Percentiles rank a stretch among this genome's conserved stretches.
phyloP scores from a whole-genome alignment of 2,888 invertebrate species.

The Venustoraphidia nigricollis region DNA sequence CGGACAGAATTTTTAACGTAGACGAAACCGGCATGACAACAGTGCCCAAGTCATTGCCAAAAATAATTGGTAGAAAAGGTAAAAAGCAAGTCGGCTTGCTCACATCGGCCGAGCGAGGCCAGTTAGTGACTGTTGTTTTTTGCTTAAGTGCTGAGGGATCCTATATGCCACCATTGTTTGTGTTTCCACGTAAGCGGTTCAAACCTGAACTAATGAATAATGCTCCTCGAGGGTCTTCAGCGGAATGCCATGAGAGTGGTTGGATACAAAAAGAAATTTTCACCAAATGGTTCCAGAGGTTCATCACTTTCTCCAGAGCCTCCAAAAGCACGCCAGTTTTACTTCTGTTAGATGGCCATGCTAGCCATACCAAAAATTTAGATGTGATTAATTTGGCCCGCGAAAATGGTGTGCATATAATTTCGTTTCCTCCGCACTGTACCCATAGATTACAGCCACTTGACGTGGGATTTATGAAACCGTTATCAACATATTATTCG shows the following conservation, averaged over 20 bases:
- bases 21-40: conserved; percentile 11
- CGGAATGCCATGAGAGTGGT: conserved; percentile 10
- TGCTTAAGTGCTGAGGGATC: conserved; percentile 1
- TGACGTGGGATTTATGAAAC: conserved; percentile 16
- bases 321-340: conserved; percentile 8
- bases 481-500: conserved; percentile 15
- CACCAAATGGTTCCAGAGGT: conserved; percentile 6
- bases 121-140: conserved; percentile 8
- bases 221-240: conserved; percentile 9
- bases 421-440: conserved; percentile 12
- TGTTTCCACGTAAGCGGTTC: conserved; percentile 8
- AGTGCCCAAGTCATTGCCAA: conserved; percentile 7
- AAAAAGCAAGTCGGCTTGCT: conserved; percentile 6
- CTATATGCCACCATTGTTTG: conserved; percentile 6
- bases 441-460: conserved; percentile 14
- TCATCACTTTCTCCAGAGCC: background rate
- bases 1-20: conserved; percentile 9
- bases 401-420: conserved; percentile 8
- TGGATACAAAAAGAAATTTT: conserved; percentile 11
- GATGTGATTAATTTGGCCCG: conserved; percentile 8
- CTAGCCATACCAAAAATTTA: conserved; percentile 10
- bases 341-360: conserved; percentile 11
- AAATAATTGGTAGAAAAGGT: conserved; percentile 6
- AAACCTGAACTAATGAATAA: conserved; percentile 7
- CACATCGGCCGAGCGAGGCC: conserved; percentile 9